Evolutionary conservation across 2,888 invertebrate species (phyloP), one percentile per base, ranked within the genome.

Genomic region (Caenorhabditis plicata): DNA sequence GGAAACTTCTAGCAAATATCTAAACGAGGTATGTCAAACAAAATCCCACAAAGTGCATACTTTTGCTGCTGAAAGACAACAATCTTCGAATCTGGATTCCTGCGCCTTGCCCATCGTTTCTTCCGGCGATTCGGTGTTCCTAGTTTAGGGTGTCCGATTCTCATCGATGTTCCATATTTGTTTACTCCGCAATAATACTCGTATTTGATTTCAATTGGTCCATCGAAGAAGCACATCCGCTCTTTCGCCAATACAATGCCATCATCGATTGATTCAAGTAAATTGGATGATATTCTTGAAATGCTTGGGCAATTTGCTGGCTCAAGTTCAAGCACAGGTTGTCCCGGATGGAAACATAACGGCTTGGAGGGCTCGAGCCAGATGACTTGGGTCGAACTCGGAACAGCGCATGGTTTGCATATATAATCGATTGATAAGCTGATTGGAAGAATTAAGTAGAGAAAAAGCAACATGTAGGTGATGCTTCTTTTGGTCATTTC

Each of bases 31-130:
- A 8, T 8, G 26, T 20, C 22, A n/a, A 38, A 44, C 3, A 46
- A n/a, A n/a, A n/a, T n/a, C n/a, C n/a, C n/a, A n/a, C n/a, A n/a
- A n/a, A n/a, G n/a, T n/a, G n/a, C n/a, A n/a, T n/a, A n/a, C 71
- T 65, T 63, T 38, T 78, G 75, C 42, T 78, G 75, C 53, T 73
- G 68, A 55, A 78, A 78, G 51, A 75, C 78, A 46, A 78, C 77
- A 17, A 68, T 64, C 20, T 61, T 69, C 15, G 71, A 46, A 32
- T 73, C 61, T 2, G 78, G 76, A 63, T 77, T 75, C 25, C 78
- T 60, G 7, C 78, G 41, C 35, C 73, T 54, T 17, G 73, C 57
- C 78, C 76, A 78, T 46, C 78, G 53, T 50, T 75, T 75, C 40
- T 49, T 38, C 35, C 74, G 40, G 40, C 51, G 33, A 15, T 33